Evolutionary conservation across 2,888 invertebrate genomes (phyloP).

Genomic region (Metallyticus violacea): DNA sequence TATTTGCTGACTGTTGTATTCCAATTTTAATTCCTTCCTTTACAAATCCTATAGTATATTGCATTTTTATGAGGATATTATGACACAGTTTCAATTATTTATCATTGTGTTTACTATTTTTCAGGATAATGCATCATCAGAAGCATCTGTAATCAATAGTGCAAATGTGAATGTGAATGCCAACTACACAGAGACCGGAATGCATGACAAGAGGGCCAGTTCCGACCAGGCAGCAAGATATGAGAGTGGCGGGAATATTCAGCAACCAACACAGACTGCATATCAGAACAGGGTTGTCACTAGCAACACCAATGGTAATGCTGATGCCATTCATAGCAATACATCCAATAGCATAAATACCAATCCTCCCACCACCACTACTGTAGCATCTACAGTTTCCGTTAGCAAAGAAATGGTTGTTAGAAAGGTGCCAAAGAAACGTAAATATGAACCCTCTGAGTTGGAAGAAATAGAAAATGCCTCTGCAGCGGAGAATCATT

Average conservation of each 20-base stretch:
- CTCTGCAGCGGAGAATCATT: constrained; percentile 33
- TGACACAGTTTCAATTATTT: no score
- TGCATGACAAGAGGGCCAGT: constrained; percentile 22
- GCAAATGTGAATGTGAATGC: not conserved
- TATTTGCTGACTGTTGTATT: no score
- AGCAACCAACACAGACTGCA: not conserved
- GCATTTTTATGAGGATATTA: no score
- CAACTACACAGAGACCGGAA: constrained; percentile 12
- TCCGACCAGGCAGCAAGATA: constrained; percentile 1
- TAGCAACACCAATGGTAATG: not conserved
- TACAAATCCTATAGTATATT: no score
- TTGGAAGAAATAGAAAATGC: constrained; percentile 63
- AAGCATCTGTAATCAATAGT: not conserved
- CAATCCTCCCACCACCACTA: not conserved
- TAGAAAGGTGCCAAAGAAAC: constrained; percentile 86
- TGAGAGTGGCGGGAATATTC: not conserved
- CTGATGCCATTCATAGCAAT: not conserved
- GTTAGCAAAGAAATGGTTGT: constrained; percentile 39
- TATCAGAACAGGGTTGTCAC: not conserved
- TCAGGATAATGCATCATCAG: not conserved
- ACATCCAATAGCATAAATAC: not conserved
- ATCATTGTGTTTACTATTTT: not conserved
- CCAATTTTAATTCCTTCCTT: no score
- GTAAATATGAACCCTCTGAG: constrained; percentile 80
- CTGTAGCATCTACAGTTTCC: not conserved